These are phyloP conservation scores for Ditula angustiorana DNA, from an alignment of 2,888 invertebrate species.

Conservation along the genomic window DNA sequence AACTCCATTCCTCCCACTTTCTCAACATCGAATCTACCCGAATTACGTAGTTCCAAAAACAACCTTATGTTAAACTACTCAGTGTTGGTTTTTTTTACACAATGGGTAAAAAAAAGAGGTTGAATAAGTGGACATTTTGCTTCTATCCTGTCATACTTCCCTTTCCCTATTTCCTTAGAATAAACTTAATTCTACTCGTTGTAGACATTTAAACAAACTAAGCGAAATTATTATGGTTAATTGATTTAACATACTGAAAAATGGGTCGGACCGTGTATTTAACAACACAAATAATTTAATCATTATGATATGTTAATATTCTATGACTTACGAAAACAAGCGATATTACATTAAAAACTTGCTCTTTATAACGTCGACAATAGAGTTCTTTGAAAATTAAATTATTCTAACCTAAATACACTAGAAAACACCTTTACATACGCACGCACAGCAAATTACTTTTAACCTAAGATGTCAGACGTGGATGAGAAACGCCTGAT, in stretches of 20 bases:
- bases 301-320: conserved; percentile 25
- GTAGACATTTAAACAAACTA: not conserved
- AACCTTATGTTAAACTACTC: too few relatives aligned
- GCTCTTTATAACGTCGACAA: conserved; percentile 4
- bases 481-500: not conserved
- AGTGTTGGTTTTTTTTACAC: too few relatives aligned
- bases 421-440: conserved; percentile 18
- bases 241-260: not conserved
- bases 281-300: not conserved
- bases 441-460: conserved; percentile 2
- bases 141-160: not conserved
- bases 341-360: conserved; percentile 10
- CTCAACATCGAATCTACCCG: too few relatives aligned
- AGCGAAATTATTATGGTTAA: not conserved
- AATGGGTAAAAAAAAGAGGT: too few relatives aligned
- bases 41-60: too few relatives aligned
- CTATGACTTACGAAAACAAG: not conserved
- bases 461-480: not conserved
- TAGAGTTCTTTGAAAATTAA: not conserved
- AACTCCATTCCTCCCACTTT: not conserved
- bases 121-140: too few relatives aligned
- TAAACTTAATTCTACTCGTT: conserved; percentile 2
- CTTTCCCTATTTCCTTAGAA: conserved; percentile 20
- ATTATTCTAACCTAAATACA: not conserved
- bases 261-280: not conserved